Evolutionary conservation across 2,113 vertebrate genomes (phyloP).

Genomic region (Sitta europaea): DNA sequence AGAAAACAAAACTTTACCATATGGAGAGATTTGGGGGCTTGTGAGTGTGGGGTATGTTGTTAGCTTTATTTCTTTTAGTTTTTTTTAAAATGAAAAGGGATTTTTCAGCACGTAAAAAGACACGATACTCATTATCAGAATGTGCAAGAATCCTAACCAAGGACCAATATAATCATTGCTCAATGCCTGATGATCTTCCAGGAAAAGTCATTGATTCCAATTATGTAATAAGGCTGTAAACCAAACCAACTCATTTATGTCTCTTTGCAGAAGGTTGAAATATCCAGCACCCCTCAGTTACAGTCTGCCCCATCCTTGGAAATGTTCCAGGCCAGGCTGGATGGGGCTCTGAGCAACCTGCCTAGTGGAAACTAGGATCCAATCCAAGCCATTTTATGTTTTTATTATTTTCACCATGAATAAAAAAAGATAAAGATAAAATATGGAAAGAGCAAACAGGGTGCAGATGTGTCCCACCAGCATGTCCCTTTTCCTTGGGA

Average conservation of each 20-base stretch:
- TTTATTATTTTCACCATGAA: neutral
- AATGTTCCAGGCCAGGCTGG: neutral
- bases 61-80: neutral
- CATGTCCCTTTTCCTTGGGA: accelerated
- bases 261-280: neutral
- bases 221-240: neutral
- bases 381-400: neutral
- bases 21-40: neutral
- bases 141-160: neutral
- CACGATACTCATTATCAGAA: neutral
- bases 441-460: accelerated
- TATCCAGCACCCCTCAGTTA: neutral
- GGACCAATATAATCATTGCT: neutral
- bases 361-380: no score
- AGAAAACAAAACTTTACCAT: neutral
- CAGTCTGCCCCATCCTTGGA: neutral
- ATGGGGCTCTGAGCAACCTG: no score
- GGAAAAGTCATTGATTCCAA: neutral
- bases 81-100: neutral
- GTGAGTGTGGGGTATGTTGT: no score
- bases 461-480: neutral
- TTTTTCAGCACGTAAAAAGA: neutral
- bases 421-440: neutral
- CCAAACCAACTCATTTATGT: neutral
- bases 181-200: neutral